Percentiles rank a stretch among this genome's conserved stretches.
These are phyloP conservation scores for Callorhinus ursinus DNA, from an alignment of 2,113 vertebrate species.

Conservation along the genomic window DNA sequence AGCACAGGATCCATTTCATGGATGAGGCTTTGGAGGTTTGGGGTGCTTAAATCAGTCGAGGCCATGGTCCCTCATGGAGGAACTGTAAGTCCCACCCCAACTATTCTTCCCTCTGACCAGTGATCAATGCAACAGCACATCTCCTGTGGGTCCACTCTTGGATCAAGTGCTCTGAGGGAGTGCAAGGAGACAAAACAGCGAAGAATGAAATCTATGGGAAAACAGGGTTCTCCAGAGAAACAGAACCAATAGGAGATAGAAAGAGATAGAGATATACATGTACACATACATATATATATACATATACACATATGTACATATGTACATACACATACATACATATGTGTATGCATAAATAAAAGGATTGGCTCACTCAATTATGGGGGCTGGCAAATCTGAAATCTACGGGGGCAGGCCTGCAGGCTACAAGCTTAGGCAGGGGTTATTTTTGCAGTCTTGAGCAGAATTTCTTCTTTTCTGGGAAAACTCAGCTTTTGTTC, in stretches of 20 bases:
- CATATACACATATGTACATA: fast-evolving
- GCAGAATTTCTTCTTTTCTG: neutral
- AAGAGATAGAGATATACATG: neutral
- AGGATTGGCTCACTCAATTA: neutral
- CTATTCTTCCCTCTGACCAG: neutral
- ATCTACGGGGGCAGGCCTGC: neutral
- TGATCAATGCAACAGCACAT: neutral
- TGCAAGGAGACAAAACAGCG: neutral
- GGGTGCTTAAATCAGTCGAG: neutral
- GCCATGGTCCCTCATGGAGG: neutral
- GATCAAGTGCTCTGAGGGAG: neutral
- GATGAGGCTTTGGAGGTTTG: neutral
- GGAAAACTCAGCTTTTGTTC: neutral
- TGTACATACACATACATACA: fast-evolving
- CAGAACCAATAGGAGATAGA: neutral
- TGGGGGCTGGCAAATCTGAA: neutral
- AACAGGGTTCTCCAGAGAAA: neutral
- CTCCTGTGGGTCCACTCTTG: neutral
- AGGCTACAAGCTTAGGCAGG: neutral
- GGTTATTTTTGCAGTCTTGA: neutral
- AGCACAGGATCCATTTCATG: neutral
- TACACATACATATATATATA: neutral
- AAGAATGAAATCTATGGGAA: neutral
- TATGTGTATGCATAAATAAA: neutral
- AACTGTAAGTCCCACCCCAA: neutral